phyloP scores from a whole-genome alignment of 2,888 invertebrate species.

The Merodon equestris region DNA sequence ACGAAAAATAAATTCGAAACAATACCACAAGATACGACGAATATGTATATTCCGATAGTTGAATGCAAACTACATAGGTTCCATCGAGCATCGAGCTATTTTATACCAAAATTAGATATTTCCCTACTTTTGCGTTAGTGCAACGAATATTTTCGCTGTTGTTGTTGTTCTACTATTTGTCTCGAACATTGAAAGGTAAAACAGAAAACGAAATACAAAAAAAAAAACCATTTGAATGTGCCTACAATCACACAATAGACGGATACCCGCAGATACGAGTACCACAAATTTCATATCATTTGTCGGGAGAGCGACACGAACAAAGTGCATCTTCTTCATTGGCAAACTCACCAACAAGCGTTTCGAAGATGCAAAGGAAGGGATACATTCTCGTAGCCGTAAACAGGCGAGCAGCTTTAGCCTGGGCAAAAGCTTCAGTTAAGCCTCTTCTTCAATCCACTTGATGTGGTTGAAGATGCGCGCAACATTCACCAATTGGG shows the following conservation, averaged over 20 bases:
- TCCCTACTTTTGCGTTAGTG: conserved; percentile 57
- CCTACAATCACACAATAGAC: conserved; percentile 13
- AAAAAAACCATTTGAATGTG: conserved; percentile 45
- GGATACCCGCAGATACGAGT: neutral
- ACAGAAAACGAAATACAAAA: neutral
- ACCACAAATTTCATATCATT: conserved; percentile 2
- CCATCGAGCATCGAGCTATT: conserved; percentile 74
- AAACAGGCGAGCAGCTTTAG: conserved; percentile 69
- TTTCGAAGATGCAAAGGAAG: conserved; percentile 1
- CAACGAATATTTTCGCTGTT: conserved; percentile 55
- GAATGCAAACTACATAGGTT: conserved; percentile 76
- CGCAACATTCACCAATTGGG: conserved; percentile 34
- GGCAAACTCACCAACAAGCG: conserved; percentile 45
- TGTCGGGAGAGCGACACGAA: conserved; percentile 38
- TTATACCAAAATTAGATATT: conserved; percentile 74
- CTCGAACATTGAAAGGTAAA: conserved; percentile 35
- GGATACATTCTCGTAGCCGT: conserved; percentile 1
- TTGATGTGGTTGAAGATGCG: conserved; percentile 27
- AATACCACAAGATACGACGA: conserved; percentile 33
- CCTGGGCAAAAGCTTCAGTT: conserved; percentile 22
- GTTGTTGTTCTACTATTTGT: conserved; percentile 66
- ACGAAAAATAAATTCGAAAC: conserved; percentile 10
- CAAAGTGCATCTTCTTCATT: conserved; percentile 59
- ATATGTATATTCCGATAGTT: conserved; percentile 69
- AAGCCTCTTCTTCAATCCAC: conserved; percentile 7